Conservation (phyloP, 2,888 invertebrate genomes). For the Melipona bicolor region DNA sequence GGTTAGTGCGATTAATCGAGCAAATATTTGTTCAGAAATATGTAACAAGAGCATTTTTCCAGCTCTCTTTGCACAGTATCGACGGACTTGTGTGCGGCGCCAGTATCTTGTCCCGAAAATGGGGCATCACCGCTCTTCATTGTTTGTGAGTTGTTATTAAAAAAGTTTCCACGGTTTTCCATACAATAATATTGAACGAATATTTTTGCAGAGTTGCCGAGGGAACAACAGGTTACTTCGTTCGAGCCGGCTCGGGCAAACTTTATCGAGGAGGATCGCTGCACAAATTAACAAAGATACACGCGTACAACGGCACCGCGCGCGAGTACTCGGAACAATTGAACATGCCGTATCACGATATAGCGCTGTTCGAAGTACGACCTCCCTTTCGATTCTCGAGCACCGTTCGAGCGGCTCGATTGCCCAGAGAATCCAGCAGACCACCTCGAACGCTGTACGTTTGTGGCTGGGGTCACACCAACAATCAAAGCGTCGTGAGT, state of each 20-base stretch:
- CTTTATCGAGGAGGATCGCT: conserved; percentile 54
- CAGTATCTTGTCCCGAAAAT: conserved; percentile 65
- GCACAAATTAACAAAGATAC: conserved; percentile 59
- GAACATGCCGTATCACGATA: conserved; percentile 58
- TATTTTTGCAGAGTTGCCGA: conserved; percentile 11
- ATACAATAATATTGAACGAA: no score
- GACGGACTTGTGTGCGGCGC: conserved; percentile 67
- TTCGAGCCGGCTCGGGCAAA: conserved; percentile 71
- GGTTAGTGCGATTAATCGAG: conserved; percentile 36
- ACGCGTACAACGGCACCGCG: conserved; percentile 49
- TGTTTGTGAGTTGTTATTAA: conserved; percentile 66
- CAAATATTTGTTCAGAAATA: no score
- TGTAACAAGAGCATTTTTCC: conserved; percentile 21
- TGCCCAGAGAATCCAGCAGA: conserved; percentile 54
- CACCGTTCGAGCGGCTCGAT: conserved; percentile 55
- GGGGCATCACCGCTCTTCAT: conserved; percentile 72
- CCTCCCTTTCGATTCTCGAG: conserved; percentile 66
- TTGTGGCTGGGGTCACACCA: conserved; percentile 71
- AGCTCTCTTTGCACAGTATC: conserved; percentile 66
- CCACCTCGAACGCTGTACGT: conserved; percentile 60
- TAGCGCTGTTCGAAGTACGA: conserved; percentile 67
- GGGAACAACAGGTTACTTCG: conserved; percentile 38
- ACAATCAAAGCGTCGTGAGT: conserved; percentile 37
- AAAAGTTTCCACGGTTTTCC: no score
- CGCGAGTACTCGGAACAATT: conserved; percentile 15